phyloP scores from a whole-genome alignment of 2,113 vertebrate genomes.

The Odocoileus virginianus region DNA sequence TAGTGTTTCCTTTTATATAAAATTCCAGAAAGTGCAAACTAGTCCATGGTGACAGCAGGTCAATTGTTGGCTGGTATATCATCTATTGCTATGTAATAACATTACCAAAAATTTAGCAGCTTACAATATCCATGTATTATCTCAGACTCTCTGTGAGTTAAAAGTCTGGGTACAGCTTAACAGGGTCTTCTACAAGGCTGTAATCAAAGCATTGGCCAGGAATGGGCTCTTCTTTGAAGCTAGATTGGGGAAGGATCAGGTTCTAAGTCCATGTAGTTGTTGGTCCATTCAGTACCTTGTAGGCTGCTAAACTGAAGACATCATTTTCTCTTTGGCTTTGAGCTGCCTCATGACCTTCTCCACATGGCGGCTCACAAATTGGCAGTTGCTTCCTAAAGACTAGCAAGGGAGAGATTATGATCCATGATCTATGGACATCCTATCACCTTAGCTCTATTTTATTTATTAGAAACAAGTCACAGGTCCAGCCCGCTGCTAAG shows the following conservation, averaged over 20 bases:
- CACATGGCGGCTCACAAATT: background rate
- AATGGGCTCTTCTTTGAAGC: background rate
- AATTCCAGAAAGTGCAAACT: background rate
- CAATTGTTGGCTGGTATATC: background rate
- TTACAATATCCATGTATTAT: background rate
- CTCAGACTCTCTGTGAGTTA: background rate
- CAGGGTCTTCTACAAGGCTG: background rate
- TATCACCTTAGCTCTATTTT: background rate
- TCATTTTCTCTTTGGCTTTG: background rate
- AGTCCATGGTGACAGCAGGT: background rate
- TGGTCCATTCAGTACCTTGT: background rate
- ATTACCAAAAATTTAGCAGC: background rate
- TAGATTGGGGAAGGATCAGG: background rate
- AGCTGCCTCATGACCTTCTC: background rate
- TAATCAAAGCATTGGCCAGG: background rate
- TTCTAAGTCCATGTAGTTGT: background rate
- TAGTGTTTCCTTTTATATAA: background rate
- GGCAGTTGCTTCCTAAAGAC: background rate
- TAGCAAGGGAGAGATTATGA: background rate
- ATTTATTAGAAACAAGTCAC: background rate
- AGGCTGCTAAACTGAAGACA: background rate
- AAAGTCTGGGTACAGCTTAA: background rate
- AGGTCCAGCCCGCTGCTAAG: background rate
- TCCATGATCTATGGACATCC: background rate
- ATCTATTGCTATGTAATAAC: background rate